Conservation (phyloP, 2,797 vertebrate genomes). For the Novumbra hubbsi region DNA sequence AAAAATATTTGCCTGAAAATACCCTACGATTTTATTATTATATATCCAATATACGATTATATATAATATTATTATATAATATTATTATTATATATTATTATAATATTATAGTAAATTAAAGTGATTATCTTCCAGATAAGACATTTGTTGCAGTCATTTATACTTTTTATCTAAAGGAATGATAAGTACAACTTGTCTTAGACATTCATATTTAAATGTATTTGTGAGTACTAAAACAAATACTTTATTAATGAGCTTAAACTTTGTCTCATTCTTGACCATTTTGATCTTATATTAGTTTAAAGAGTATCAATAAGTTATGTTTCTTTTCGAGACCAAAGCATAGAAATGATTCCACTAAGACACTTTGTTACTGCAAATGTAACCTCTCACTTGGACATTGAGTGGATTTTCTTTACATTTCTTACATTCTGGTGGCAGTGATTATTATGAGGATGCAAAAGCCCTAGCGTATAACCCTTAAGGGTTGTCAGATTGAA, state of each 20-base stretch:
- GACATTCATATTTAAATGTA: conserved; percentile 47
- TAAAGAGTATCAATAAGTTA: neutral
- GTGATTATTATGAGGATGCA: conserved; percentile 20
- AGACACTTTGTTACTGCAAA: conserved; percentile 8
- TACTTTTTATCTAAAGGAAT: conserved; percentile 37
- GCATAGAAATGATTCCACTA: conserved; percentile 6
- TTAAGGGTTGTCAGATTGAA: conserved; percentile 20
- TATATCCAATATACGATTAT: too few relatives aligned
- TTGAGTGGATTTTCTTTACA: conserved; percentile 33
- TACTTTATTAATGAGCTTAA: conserved; percentile 46
- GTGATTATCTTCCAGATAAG: conserved; percentile 16
- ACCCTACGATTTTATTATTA: too few relatives aligned
- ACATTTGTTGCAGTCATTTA: conserved; percentile 39
- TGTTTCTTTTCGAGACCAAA: neutral
- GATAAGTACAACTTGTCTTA: conserved; percentile 46
- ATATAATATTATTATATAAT: too few relatives aligned
- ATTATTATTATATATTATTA: too few relatives aligned
- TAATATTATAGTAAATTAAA: too few relatives aligned
- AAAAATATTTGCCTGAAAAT: neutral
- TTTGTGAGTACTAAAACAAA: conserved; percentile 51
- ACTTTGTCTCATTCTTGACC: conserved; percentile 45
- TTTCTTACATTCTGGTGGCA: conserved; percentile 44
- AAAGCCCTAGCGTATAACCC: conserved; percentile 53
- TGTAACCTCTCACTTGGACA: conserved; percentile 26
- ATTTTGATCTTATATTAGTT: conserved; percentile 22